phyloP scores from a whole-genome alignment of 2,797 vertebrate species.

The Hozukius guyotensis region DNA sequence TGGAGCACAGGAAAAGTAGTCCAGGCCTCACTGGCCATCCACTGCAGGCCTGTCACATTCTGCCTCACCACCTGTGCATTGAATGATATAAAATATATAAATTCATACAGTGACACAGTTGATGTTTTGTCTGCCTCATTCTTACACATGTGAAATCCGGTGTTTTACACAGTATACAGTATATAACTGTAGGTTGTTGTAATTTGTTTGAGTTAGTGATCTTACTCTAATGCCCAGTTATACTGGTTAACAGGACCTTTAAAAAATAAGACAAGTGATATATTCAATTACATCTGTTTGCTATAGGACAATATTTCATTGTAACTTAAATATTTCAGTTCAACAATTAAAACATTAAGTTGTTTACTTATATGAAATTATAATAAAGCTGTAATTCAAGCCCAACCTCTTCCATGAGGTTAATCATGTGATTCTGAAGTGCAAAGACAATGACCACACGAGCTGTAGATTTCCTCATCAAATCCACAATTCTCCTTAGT shows the following conservation, averaged over 20 bases:
- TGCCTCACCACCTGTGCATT: conserved; percentile 56
- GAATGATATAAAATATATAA: accelerated
- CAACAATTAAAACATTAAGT: too few species aligned
- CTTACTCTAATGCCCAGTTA: too few species aligned
- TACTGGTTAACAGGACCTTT: too few species aligned
- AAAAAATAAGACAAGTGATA: too few species aligned
- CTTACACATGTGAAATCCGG: neutral
- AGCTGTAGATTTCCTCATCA: conserved; percentile 57
- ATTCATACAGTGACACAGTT: neutral
- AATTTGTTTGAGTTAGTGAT: too few species aligned
- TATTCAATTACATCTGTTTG: too few species aligned
- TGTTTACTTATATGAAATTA: neutral
- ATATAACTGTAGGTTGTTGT: too few species aligned
- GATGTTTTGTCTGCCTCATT: neutral
- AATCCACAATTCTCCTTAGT: conserved; percentile 46
- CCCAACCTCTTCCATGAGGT: conserved; percentile 54
- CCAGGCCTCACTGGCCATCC: conserved; percentile 63
- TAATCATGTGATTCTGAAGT: conserved; percentile 38
- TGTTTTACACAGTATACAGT: too few species aligned
- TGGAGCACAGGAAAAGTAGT: conserved; percentile 37
- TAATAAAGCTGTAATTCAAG: neutral
- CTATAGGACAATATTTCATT: too few species aligned
- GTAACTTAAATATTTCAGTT: too few species aligned
- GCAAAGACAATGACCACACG: conserved; percentile 60
- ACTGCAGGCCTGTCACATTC: conserved; percentile 59